These are phyloP conservation scores for Galendromus occidentalis DNA, from an alignment of 1,140 invertebrate genomes.

Conservation along the genomic window DNA sequence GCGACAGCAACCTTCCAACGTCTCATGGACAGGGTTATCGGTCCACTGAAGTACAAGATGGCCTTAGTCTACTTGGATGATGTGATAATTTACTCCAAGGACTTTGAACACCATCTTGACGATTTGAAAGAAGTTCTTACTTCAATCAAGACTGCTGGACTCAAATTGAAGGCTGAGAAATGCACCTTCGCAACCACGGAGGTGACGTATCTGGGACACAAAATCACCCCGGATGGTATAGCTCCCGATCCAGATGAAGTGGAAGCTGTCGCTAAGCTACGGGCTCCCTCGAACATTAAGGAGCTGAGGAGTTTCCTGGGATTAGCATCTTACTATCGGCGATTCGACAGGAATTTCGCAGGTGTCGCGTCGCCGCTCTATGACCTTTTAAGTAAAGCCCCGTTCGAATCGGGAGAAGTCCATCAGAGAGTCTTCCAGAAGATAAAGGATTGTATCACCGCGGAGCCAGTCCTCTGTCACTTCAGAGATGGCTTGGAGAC, in stretches of 20 bases:
- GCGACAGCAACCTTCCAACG: not conserved
- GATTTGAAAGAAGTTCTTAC: not conserved
- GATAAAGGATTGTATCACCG: not conserved
- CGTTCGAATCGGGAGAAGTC: not conserved
- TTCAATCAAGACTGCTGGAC: not conserved
- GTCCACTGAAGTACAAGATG: not conserved
- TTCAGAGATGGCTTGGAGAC: too few relatives aligned
- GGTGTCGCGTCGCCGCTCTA: not conserved
- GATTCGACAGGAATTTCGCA: not conserved
- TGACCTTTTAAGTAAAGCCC: not conserved
- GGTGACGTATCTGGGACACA: not conserved
- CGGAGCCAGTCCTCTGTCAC: not conserved
- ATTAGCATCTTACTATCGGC: not conserved
- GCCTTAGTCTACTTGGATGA: not conserved
- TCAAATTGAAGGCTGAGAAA: not conserved
- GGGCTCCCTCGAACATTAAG: not conserved
- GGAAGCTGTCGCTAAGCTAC: too few relatives aligned
- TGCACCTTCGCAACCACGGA: not conserved
- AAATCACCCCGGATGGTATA: too few relatives aligned
- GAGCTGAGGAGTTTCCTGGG: not conserved
- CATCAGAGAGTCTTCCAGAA: not conserved
- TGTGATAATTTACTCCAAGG: not conserved
- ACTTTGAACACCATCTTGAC: not conserved
- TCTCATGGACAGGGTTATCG: too few relatives aligned
- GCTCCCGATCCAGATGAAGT: too few relatives aligned